Evolutionary conservation across 2,797 vertebrate genomes (phyloP).

Genomic region (Hemitrygon akajei): DNA sequence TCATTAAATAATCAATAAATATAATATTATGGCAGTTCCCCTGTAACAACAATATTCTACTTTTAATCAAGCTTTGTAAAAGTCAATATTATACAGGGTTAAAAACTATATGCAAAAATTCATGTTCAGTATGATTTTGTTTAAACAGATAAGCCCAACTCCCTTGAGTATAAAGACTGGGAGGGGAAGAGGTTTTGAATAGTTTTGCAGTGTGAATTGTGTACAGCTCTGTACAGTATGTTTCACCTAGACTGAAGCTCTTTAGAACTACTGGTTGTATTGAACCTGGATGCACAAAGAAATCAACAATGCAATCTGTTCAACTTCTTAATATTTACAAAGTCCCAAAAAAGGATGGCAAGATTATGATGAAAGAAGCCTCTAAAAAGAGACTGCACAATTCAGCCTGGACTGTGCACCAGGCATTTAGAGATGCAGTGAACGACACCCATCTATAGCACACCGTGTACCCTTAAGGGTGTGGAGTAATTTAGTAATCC

Average conservation of each 20-base stretch:
- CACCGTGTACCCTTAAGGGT: not conserved
- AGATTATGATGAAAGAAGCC: not conserved
- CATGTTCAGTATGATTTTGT: not conserved
- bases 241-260: not conserved
- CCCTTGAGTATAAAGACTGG: not conserved
- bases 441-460: not conserved
- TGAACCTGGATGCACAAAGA: not conserved
- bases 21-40: not conserved
- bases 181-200: slow-evolving; percentile 2
- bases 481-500: not conserved
- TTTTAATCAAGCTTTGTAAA: slow-evolving; percentile 1
- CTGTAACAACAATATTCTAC: not conserved
- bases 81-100: slow-evolving; percentile 14
- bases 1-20: slow-evolving; percentile 12
- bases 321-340: slow-evolving; percentile 1
- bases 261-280: not conserved
- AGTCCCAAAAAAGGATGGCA: not conserved
- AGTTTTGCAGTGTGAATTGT: not conserved
- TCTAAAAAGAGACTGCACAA: not conserved
- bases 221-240: not conserved
- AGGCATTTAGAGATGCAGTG: not conserved
- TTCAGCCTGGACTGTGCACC: not conserved
- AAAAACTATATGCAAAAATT: slow-evolving; percentile 23
- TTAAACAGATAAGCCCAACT: not conserved
- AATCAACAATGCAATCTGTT: not conserved